These are phyloP conservation scores for Clarias platycephalus DNA, from an alignment of 2,797 vertebrate species.

Conservation along the genomic window DNA sequence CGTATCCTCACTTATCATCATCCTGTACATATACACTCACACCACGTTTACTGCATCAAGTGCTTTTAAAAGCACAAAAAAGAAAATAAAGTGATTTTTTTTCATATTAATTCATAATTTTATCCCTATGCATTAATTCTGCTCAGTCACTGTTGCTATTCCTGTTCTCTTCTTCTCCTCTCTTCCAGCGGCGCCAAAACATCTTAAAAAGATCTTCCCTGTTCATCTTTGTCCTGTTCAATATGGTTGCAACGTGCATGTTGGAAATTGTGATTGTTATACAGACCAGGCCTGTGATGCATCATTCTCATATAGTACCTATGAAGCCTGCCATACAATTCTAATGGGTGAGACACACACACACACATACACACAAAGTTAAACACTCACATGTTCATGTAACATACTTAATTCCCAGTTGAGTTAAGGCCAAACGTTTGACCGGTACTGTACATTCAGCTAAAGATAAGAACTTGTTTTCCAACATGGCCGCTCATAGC, in stretches of 20 bases:
- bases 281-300: neutral
- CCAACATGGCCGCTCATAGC: neutral
- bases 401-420: neutral
- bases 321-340: neutral
- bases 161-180: neutral
- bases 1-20: neutral
- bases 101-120: neutral
- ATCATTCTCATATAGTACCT: neutral
- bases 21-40: neutral
- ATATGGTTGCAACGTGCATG: constrained; percentile 13
- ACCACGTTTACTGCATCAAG: too few species aligned
- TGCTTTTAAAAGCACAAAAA: neutral
- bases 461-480: neutral
- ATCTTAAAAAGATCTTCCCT: neutral
- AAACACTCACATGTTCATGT: neutral
- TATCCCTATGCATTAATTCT: neutral
- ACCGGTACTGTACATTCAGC: neutral
- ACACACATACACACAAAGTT: constrained; percentile 1
- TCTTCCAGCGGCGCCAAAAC: neutral
- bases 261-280: constrained; percentile 6
- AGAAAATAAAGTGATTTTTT: neutral
- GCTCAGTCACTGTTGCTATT: neutral
- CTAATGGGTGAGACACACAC: constrained; percentile 21
- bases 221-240: neutral
- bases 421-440: neutral